Base-by-base conservation (phyloP, 1,140 invertebrate genomes). In the Penaeus indicus region DNA sequence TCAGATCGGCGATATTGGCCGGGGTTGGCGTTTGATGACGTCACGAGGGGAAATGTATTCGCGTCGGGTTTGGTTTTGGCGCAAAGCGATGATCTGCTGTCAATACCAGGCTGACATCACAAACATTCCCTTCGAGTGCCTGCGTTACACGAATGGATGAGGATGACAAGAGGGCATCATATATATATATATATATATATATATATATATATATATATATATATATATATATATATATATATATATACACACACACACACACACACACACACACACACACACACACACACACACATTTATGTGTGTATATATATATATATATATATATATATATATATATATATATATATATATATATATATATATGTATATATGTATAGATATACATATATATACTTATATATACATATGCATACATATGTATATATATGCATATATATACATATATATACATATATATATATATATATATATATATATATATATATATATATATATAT, bases 401-500 rank as follows among this genome's bases (percentile, higher is more conserved):
- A 80, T 42, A 54, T 80, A 80, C 7, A 80, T 80, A 47, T 80
- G 54, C 4, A 54, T 80, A 54, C 54, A 47, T 54, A 47, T 80
- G 22, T 80, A 80, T 42, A 80, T 80, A 47, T 80, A 80, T 80
- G 54, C 22, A 80, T 80, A 80, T 80, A 47, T 80, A 80, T 80
- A 47, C 22, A 54, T 80, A 54, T 80, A 80, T 80, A 80, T 80
- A 80, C 54, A 80, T 80, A 80, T 80, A 80, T 80, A 22, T 80
- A 80, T 80, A 80, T 80, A 80, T 54, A 80, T 80, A 80, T 80
- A 80, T 80, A 47, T 80, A 80, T 54, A 80, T 80, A 80, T 54
- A 80, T 80, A 54, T 80, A 47, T 80, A 54, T 80, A 4, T 80
- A 80, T 19, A 80, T 60, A 80, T 54, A 80, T 80, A 80, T 80